phyloP scores from a whole-genome alignment of 2,113 vertebrate species.

The Paracanthobrama guichenoti region DNA sequence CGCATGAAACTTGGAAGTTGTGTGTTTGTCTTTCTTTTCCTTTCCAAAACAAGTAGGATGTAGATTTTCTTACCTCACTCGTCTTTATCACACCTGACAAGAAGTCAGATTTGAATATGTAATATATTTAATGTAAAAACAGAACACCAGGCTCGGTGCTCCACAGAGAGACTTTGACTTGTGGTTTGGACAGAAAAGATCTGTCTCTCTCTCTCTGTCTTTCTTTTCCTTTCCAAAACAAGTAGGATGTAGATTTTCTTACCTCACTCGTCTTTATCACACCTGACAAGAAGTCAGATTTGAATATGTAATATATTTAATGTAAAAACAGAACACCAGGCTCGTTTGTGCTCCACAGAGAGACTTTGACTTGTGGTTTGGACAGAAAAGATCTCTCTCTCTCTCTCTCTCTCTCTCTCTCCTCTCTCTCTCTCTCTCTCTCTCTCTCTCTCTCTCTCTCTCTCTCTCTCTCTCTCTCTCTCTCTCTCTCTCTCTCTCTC shows the following conservation, averaged over 20 bases:
- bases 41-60: neutral
- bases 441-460: too few species aligned
- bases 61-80: neutral
- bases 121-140: neutral
- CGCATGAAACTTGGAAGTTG: neutral
- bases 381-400: neutral
- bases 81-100: constrained; percentile 14
- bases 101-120: neutral
- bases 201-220: neutral
- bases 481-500: too few species aligned
- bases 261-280: constrained; percentile 2
- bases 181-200: neutral
- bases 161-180: neutral
- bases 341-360: neutral
- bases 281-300: constrained; percentile 11
- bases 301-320: neutral
- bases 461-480: too few species aligned
- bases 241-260: neutral
- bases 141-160: constrained; percentile 10
- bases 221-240: neutral
- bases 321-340: constrained; percentile 12
- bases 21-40: neutral
- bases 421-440: neutral
- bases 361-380: constrained; percentile 6
- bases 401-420: neutral